phyloP scores from a whole-genome alignment of 2,888 invertebrate genomes.

The Lochmaea crataegi region DNA sequence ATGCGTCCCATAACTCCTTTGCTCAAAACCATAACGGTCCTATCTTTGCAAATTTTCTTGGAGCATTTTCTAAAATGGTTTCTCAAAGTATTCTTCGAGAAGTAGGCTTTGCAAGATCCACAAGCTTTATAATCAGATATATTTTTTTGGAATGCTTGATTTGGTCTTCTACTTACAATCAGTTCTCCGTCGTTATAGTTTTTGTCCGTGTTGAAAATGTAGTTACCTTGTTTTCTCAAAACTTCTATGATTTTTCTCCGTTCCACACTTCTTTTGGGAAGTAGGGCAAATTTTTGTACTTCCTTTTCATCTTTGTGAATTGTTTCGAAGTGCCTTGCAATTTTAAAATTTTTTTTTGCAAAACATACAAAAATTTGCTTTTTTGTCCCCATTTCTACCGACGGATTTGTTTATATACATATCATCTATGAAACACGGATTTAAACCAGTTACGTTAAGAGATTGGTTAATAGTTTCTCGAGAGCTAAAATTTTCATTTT shows the following conservation, averaged over 20 bases:
- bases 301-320: slow-evolving; percentile 21
- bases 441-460: background rate
- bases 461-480: slow-evolving; percentile 2
- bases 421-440: background rate
- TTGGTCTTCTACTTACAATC: slow-evolving; percentile 20
- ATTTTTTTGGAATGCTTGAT: background rate
- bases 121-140: slow-evolving; percentile 25
- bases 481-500: slow-evolving; percentile 4
- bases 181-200: slow-evolving; percentile 25
- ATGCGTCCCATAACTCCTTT: slow-evolving; percentile 7
- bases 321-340: slow-evolving; percentile 23
- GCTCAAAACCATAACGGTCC: slow-evolving; percentile 14
- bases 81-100: slow-evolving; percentile 21
- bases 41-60: slow-evolving; percentile 9
- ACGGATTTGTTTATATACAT: background rate
- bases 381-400: slow-evolving; percentile 23
- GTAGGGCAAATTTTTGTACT: slow-evolving; percentile 24
- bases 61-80: slow-evolving; percentile 24
- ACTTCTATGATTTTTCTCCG: slow-evolving; percentile 20
- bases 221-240: slow-evolving; percentile 27
- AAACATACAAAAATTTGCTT: too few species aligned
- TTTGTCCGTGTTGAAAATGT: slow-evolving; percentile 27
- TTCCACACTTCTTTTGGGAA: slow-evolving; percentile 17
- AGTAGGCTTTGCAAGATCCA: slow-evolving; percentile 25
- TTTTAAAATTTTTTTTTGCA: slow-evolving; percentile 29